These are phyloP conservation scores for Dendronephthya gigantea DNA, from an alignment of 64 coral and sea anemone genomes.

Conservation along the genomic window DNA sequence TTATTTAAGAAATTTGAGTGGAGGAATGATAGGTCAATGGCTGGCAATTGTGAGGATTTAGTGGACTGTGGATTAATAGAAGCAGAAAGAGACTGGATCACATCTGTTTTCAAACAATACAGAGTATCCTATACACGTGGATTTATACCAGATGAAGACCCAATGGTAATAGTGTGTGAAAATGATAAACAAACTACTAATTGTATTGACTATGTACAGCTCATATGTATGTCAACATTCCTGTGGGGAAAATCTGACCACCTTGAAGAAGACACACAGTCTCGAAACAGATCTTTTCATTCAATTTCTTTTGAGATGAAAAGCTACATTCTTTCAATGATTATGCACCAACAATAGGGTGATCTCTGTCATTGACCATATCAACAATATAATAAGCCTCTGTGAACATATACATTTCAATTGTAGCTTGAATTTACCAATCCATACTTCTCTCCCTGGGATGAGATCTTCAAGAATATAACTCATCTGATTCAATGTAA, in stretches of 20 bases:
- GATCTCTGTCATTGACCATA: background rate
- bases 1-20: too few species aligned
- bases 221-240: background rate
- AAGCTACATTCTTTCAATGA: background rate
- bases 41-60: background rate
- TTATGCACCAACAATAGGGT: background rate
- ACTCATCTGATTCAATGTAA: background rate
- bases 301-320: background rate
- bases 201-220: background rate
- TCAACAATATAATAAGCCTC: background rate
- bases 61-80: background rate
- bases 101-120: background rate
- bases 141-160: background rate
- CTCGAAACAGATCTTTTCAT: too few species aligned
- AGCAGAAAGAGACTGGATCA: background rate
- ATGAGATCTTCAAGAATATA: background rate
- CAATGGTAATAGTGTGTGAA: background rate
- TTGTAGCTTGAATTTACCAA: background rate
- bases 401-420: background rate
- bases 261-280: background rate
- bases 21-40: background rate
- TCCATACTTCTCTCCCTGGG: background rate
- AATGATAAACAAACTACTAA: background rate
- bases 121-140: background rate
- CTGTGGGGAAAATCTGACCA: too few species aligned